A percentile compares a stretch with the other conserved stretches of the same genome.
These are phyloP conservation scores for Orchestes rusci DNA, from an alignment of 2,888 invertebrate species.

Conservation along the genomic window DNA sequence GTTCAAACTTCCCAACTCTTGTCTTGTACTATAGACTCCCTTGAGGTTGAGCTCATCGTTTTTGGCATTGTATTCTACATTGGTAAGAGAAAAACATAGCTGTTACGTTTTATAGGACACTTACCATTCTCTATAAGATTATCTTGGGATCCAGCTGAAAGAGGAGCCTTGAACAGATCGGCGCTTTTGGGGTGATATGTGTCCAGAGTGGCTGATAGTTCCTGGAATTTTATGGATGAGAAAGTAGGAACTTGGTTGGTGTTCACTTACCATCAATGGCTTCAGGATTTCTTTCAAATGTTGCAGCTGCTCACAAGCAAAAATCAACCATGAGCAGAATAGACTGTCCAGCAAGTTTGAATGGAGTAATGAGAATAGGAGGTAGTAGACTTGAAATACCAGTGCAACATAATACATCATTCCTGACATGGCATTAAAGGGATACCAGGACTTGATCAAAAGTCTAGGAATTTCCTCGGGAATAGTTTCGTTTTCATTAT, in stretches of 20 bases:
- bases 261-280: conserved; percentile 63
- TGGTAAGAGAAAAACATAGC: not conserved
- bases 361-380: conserved; percentile 41
- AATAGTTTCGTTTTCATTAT: conserved; percentile 62
- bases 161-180: conserved; percentile 57
- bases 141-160: conserved; percentile 44
- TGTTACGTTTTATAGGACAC: not conserved
- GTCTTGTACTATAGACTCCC: conserved; percentile 68
- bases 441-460: conserved; percentile 71
- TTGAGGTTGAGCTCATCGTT: conserved; percentile 58
- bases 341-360: conserved; percentile 61
- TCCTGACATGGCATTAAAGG: conserved; percentile 67
- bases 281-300: conserved; percentile 83
- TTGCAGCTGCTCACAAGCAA: conserved; percentile 78
- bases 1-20: conserved; percentile 66
- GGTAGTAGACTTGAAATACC: conserved; percentile 40
- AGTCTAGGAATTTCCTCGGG: conserved; percentile 64
- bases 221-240: no score
- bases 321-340: conserved; percentile 79
- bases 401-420: conserved; percentile 60
- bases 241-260: conserved; percentile 20
- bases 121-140: conserved; percentile 35
- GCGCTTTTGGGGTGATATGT: conserved; percentile 69
- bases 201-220: conserved; percentile 73
- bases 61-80: conserved; percentile 38